Evolutionary conservation across 2,797 vertebrate species (phyloP).

Genomic region (Hyperoplus immaculatus): DNA sequence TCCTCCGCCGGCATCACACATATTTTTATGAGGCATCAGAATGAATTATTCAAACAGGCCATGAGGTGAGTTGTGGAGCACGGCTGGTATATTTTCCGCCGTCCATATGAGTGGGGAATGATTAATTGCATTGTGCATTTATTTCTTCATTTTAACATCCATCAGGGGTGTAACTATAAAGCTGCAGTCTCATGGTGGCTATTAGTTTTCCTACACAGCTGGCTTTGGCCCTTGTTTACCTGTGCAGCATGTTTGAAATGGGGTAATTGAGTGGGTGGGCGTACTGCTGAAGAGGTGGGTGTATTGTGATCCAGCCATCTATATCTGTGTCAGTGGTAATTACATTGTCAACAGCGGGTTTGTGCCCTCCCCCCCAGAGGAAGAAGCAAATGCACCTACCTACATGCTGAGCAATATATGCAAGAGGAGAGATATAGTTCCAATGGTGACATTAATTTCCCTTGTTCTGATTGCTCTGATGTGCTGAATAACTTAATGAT

Average conservation of each 20-base stretch:
- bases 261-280: slow-evolving; percentile 68
- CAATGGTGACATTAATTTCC: slow-evolving; percentile 31
- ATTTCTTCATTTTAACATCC: slow-evolving; percentile 55
- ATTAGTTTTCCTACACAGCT: slow-evolving; percentile 6
- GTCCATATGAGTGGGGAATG: slow-evolving; percentile 32
- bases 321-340: slow-evolving; percentile 76
- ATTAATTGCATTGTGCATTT: slow-evolving; percentile 43
- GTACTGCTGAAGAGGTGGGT: slow-evolving; percentile 61
- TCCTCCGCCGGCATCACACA: slow-evolving; percentile 57
- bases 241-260: slow-evolving; percentile 28
- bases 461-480: too few species aligned
- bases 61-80: slow-evolving; percentile 69
- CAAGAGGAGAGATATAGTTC: slow-evolving; percentile 37
- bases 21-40: slow-evolving; percentile 56
- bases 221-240: slow-evolving; percentile 26
- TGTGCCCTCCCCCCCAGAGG: slow-evolving; percentile 38
- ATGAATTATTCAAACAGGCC: slow-evolving; percentile 72
- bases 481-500: slow-evolving; percentile 33
- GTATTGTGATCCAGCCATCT: slow-evolving; percentile 70
- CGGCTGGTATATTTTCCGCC: slow-evolving; percentile 57
- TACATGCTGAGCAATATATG: slow-evolving; percentile 24
- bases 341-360: slow-evolving; percentile 69
- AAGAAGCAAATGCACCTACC: slow-evolving; percentile 21
- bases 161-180: slow-evolving; percentile 43
- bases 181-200: slow-evolving; percentile 16